Evolutionary conservation across 2,888 invertebrate genomes (phyloP).

Genomic region (Dryobotodes eremita): DNA sequence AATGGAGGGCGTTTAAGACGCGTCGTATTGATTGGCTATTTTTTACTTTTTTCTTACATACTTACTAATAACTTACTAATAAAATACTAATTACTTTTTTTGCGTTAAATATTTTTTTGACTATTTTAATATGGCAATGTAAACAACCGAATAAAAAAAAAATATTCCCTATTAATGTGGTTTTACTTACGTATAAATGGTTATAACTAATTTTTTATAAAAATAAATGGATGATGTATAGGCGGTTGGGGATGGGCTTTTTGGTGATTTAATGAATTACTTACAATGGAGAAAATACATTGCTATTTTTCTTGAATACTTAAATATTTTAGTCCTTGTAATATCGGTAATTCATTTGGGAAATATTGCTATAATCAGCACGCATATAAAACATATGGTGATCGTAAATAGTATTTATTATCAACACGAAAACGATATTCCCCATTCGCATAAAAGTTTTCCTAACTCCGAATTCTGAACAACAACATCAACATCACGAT

Average conservation of each 20-base stretch:
- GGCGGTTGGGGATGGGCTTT: too few species aligned
- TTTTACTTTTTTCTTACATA: too few species aligned
- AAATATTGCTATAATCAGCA: not conserved
- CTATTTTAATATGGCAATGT: too few species aligned
- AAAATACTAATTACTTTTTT: too few species aligned
- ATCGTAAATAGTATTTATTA: not conserved
- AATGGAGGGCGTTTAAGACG: too few species aligned
- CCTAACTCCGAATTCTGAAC: not conserved
- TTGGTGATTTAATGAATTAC: not conserved
- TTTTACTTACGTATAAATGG: not conserved
- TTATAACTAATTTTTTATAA: not conserved
- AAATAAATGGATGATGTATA: not conserved
- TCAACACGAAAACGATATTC: not conserved
- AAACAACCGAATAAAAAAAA: too few species aligned
- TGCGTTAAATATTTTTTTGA: too few species aligned
- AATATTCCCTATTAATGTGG: too few species aligned
- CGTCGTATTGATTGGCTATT: too few species aligned
- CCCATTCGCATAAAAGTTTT: not conserved
- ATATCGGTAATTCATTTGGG: not conserved
- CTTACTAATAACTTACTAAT: too few species aligned
- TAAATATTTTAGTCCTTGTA: not conserved
- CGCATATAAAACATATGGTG: not conserved
- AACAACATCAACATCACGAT: too few species aligned
- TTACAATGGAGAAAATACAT: not conserved
- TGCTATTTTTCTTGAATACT: not conserved